phyloP scores from a whole-genome alignment of 37 sponge, comb jelly and placozoan genomes.

The Theonella swinhoei region DNA sequence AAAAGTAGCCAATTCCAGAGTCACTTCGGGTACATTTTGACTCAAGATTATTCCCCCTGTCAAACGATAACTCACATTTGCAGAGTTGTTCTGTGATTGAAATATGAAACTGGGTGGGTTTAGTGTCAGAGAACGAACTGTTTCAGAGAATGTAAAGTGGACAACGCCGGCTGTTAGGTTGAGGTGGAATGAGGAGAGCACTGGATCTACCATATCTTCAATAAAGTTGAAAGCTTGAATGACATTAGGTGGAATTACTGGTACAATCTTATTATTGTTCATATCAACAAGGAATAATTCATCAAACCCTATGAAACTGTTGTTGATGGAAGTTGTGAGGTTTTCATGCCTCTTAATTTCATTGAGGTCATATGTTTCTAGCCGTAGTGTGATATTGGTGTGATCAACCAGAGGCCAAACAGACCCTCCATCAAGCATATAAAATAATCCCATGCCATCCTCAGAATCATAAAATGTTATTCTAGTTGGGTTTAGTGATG shows the following conservation, averaged over 20 bases:
- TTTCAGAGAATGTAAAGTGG: constrained; percentile 81
- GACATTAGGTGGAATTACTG: not conserved
- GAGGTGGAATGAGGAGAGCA: constrained; percentile 56
- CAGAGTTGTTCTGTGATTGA: constrained; percentile 24
- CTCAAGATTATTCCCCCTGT: constrained; percentile 44
- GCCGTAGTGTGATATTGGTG: constrained; percentile 53
- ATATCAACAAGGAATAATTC: constrained; percentile 69
- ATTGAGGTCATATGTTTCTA: constrained; percentile 83
- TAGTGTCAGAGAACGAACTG: constrained; percentile 65
- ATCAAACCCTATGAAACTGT: constrained; percentile 44
- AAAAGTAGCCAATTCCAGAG: constrained; percentile 25
- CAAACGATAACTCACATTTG: constrained; percentile 45
- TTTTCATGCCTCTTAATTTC: constrained; percentile 77
- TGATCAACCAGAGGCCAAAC: constrained; percentile 17
- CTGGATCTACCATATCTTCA: constrained; percentile 70
- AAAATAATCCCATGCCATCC: not conserved
- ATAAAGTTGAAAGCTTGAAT: constrained; percentile 39
- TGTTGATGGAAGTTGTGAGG: constrained; percentile 54
- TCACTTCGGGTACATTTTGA: constrained; percentile 53
- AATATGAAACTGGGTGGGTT: constrained; percentile 52
- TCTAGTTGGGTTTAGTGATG: constrained; percentile 63
- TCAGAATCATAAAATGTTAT: constrained; percentile 27
- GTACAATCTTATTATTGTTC: constrained; percentile 60
- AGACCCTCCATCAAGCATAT: constrained; percentile 66
- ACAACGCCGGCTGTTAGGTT: constrained; percentile 81